A percentile compares a stretch with the other conserved stretches of the same genome.
Evolutionary conservation across 2,113 vertebrate species (phyloP).

Genomic region (Grantiella picta): DNA sequence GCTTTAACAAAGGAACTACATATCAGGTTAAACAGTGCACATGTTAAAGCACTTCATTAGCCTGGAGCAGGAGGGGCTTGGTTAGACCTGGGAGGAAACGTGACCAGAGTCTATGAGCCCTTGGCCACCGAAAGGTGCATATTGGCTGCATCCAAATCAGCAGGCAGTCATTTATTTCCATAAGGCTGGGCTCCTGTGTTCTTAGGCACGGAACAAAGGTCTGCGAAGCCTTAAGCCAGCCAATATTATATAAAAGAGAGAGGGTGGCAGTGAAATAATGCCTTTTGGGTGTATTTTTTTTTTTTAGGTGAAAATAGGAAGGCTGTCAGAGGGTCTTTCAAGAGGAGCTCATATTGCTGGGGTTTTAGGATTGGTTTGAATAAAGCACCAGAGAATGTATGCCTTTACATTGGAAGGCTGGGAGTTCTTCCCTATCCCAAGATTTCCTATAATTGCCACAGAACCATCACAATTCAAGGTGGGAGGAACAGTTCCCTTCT

Average conservation of each 20-base stretch:
- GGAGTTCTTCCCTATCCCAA: background rate
- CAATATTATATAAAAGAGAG: background rate
- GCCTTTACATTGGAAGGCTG: background rate
- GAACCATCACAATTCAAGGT: slow-evolving; percentile 13
- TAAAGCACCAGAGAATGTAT: background rate
- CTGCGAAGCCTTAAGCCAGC: background rate
- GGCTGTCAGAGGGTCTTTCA: background rate
- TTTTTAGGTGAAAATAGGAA: background rate
- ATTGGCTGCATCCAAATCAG: background rate
- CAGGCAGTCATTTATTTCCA: background rate
- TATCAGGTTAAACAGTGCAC: background rate
- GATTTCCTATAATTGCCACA: background rate
- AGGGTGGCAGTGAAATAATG: background rate
- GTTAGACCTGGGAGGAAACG: background rate
- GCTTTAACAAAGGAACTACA: background rate
- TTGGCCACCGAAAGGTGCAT: background rate
- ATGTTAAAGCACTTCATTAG: background rate
- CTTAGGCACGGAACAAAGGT: background rate
- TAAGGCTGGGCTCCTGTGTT: background rate
- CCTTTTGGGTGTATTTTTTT: background rate
- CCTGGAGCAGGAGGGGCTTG: background rate
- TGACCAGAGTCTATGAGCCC: background rate
- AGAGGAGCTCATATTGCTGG: background rate
- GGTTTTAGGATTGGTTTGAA: background rate
- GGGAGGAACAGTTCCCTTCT: background rate